Percentiles rank a stretch among this genome's conserved stretches.
phyloP scores from a whole-genome alignment of 2,888 invertebrate genomes.

The Catocala fraxini region DNA sequence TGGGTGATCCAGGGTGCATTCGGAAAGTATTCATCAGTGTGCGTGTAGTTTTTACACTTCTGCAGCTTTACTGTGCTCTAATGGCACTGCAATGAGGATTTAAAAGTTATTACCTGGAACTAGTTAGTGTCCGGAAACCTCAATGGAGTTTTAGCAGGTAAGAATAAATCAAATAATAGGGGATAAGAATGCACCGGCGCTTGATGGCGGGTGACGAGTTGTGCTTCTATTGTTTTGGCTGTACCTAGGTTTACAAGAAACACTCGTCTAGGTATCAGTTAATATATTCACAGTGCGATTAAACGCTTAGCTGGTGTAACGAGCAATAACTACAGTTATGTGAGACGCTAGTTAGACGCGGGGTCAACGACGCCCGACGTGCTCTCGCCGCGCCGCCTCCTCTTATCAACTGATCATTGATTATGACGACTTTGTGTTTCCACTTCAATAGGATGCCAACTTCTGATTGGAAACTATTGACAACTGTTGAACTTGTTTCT shows the following conservation, averaged over 20 bases:
- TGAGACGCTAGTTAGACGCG: constrained; percentile 39
- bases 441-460: neutral
- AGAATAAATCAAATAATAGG: constrained; percentile 50
- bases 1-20: constrained; percentile 56
- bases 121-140: constrained; percentile 38
- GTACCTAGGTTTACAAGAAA: constrained; percentile 29
- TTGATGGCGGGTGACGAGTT: constrained; percentile 33
- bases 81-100: constrained; percentile 33
- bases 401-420: constrained; percentile 18
- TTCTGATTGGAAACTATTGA: constrained; percentile 7
- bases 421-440: constrained; percentile 13
- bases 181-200: constrained; percentile 62
- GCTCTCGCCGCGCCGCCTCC: constrained; percentile 20
- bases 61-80: constrained; percentile 23
- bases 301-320: constrained; percentile 35
- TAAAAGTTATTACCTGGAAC: constrained; percentile 13
- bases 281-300: constrained; percentile 16
- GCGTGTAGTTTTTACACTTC: constrained; percentile 47
- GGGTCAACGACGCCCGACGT: constrained; percentile 50
- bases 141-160: constrained; percentile 80
- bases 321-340: constrained; percentile 49
- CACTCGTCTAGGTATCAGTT: neutral
- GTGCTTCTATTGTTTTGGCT: constrained; percentile 47
- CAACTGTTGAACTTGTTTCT: neutral
- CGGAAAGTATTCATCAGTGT: constrained; percentile 56